Conservation (phyloP, 2,888 invertebrate species). For the Tyria jacobaeae region DNA sequence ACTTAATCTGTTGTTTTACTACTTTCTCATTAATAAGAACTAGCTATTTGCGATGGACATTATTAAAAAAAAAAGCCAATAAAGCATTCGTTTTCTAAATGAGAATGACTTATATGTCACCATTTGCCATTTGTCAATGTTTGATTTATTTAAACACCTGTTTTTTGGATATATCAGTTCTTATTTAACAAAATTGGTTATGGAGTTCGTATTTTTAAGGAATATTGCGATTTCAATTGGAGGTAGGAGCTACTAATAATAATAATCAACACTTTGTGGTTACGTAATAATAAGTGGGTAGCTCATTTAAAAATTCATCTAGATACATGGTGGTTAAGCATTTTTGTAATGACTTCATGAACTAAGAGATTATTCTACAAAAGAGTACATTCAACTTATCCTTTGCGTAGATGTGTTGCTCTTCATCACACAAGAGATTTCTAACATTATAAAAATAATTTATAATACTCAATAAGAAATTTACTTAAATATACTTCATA, state of each 20-base stretch:
- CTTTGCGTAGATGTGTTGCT: too few relatives aligned
- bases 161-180: constrained; percentile 7
- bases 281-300: neutral
- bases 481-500: neutral
- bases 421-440: too few relatives aligned
- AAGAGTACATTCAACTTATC: neutral
- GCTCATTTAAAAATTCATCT: neutral
- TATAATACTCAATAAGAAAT: too few relatives aligned
- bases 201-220: neutral
- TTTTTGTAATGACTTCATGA: too few relatives aligned
- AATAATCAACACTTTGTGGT: neutral
- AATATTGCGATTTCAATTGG: neutral
- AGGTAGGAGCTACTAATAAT: neutral
- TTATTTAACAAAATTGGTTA: constrained; percentile 2
- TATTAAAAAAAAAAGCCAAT: constrained; percentile 35
- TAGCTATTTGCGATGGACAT: constrained; percentile 46
- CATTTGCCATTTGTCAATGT: constrained; percentile 7
- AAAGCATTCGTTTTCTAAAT: constrained; percentile 35
- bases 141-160: constrained; percentile 11
- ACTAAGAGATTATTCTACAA: neutral
- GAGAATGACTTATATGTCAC: constrained; percentile 4
- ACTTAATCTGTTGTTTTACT: constrained; percentile 50
- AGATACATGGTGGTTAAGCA: neutral
- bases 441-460: too few relatives aligned
- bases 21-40: constrained; percentile 52